These are phyloP conservation scores for Ciconia stormi DNA, from an alignment of 2,113 vertebrate species.

Conservation along the genomic window DNA sequence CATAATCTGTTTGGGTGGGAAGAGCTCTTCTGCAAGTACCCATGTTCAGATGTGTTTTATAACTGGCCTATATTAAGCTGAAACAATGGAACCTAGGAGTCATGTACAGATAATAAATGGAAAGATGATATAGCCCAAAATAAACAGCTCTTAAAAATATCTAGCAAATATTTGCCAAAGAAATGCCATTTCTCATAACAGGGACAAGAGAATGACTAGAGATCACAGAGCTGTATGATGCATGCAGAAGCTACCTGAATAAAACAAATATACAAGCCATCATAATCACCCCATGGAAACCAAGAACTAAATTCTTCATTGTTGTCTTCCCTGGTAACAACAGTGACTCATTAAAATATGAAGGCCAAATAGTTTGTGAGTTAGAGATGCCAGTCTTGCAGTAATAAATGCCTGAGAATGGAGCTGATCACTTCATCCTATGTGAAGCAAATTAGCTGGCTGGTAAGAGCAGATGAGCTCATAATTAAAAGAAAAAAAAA, in stretches of 20 bases:
- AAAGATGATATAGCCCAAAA: neutral
- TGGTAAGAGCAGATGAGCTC: neutral
- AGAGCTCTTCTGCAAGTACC: neutral
- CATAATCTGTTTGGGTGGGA: neutral
- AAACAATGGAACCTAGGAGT: neutral
- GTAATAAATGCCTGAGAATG: neutral
- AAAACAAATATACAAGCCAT: neutral
- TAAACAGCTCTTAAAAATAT: neutral
- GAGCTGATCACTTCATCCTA: neutral
- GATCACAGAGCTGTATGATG: neutral
- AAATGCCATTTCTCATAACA: neutral
- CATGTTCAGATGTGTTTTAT: neutral
- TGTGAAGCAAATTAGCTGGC: neutral
- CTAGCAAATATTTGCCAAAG: neutral
- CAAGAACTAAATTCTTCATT: neutral
- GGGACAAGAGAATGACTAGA: neutral
- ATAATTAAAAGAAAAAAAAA: neutral
- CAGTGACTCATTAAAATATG: neutral
- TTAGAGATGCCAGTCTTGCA: neutral
- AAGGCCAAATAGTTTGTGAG: neutral
- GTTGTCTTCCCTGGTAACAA: neutral
- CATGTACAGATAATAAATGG: neutral
- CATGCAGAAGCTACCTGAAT: neutral
- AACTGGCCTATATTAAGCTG: neutral
- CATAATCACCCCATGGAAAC: neutral